Evolutionary conservation across 2,113 vertebrate species (phyloP).

Genomic region (Pteronura brasiliensis): DNA sequence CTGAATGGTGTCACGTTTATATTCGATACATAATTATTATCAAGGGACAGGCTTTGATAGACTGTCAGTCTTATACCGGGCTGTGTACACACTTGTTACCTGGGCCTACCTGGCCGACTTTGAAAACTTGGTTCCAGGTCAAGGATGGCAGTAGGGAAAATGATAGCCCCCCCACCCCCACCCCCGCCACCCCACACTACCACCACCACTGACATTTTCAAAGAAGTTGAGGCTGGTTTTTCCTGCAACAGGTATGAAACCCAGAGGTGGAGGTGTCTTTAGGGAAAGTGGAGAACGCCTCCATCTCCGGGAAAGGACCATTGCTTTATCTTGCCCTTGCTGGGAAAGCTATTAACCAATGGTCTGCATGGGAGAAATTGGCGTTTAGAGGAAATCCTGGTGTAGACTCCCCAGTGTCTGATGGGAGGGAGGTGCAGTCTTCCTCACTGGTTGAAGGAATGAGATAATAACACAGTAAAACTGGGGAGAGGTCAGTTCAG

Average conservation of each 20-base stretch:
- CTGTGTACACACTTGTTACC: not conserved
- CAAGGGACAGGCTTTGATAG: not conserved
- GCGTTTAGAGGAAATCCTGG: not conserved
- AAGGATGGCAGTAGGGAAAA: not conserved
- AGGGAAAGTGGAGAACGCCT: not conserved
- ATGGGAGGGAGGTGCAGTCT: not conserved
- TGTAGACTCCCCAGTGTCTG: not conserved
- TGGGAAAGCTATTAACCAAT: not conserved
- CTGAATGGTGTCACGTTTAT: not conserved
- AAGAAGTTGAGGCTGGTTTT: not conserved
- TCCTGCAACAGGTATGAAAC: not conserved
- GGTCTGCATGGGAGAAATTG: not conserved
- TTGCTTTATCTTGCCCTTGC: not conserved
- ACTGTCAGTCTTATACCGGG: not conserved
- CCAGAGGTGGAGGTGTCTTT: not conserved
- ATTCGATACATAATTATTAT: not conserved
- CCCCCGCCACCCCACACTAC: no score
- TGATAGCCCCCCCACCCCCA: fast-evolving
- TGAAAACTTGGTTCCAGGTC: not conserved
- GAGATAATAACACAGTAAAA: not conserved
- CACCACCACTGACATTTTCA: not conserved
- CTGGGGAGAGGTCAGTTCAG: not conserved
- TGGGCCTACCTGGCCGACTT: not conserved
- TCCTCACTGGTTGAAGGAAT: not conserved
- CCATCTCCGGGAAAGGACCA: not conserved